Evolutionary conservation across 2,888 invertebrate genomes (phyloP).

Genomic region (Lycia hirtaria): DNA sequence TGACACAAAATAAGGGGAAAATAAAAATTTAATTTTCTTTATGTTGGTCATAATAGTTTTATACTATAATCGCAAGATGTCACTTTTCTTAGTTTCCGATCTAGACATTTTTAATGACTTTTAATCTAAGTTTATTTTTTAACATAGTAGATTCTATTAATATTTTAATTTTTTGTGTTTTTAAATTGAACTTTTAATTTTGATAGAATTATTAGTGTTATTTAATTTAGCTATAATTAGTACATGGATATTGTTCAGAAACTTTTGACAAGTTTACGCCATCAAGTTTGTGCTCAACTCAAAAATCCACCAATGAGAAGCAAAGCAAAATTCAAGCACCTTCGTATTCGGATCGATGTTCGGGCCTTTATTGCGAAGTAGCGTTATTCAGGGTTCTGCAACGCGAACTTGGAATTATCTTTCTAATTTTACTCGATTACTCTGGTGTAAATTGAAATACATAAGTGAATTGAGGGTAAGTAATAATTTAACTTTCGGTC

Average conservation of each 20-base stretch:
- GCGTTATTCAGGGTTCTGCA: slow-evolving; percentile 88
- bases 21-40: slow-evolving; percentile 15
- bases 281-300: slow-evolving; percentile 66
- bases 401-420: slow-evolving; percentile 89
- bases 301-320: slow-evolving; percentile 56
- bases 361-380: slow-evolving; percentile 87
- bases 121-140: slow-evolving; percentile 16
- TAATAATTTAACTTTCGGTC: slow-evolving; percentile 43
- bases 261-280: slow-evolving; percentile 52
- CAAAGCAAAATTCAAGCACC: slow-evolving; percentile 17
- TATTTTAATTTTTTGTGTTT: slow-evolving; percentile 1
- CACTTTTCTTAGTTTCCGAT: slow-evolving; percentile 42
- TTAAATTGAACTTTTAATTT: slow-evolving; percentile 11
- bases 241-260: slow-evolving; percentile 45
- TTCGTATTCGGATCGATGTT: slow-evolving; percentile 88
- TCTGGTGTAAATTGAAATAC: slow-evolving; percentile 87
- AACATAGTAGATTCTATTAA: neutral
- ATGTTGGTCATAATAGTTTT: slow-evolving; percentile 36
- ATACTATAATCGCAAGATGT: slow-evolving; percentile 41
- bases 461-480: slow-evolving; percentile 82
- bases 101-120: slow-evolving; percentile 34
- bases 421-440: slow-evolving; percentile 84
- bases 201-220: slow-evolving; percentile 3
- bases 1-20: no score
- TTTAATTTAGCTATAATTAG: neutral